A percentile compares a stretch with the other conserved stretches of the same genome.
These are phyloP conservation scores for Piliocolobus tephrosceles DNA, from an alignment of 2,113 vertebrate genomes.

Conservation along the genomic window DNA sequence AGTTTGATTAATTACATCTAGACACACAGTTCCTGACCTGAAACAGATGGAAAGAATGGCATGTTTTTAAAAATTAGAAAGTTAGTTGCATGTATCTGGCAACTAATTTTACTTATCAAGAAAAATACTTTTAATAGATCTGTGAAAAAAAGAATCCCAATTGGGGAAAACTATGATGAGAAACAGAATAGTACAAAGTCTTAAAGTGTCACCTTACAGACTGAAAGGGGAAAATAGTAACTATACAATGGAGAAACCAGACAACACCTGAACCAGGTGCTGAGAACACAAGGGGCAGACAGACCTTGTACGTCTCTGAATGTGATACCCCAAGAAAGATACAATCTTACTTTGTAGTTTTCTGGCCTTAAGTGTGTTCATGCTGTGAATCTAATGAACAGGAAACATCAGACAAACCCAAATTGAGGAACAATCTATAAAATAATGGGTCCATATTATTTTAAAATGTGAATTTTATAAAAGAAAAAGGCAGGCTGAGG, in stretches of 20 bases:
- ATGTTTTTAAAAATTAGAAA: conserved; percentile 65
- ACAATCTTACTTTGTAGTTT: neutral
- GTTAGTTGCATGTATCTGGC: conserved; percentile 51
- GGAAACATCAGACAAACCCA: neutral
- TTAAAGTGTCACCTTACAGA: neutral
- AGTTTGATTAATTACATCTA: conserved; percentile 99
- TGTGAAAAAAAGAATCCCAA: neutral
- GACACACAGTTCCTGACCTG: conserved; percentile 99
- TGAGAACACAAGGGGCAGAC: neutral
- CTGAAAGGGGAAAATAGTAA: neutral
- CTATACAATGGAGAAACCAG: neutral
- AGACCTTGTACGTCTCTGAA: neutral
- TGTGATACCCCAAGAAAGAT: neutral
- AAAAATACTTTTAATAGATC: conserved; percentile 24
- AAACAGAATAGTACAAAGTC: neutral
- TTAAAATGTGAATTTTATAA: conserved; percentile 19
- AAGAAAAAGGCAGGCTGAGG: neutral
- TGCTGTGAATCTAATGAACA: neutral
- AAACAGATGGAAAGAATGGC: conserved; percentile 75
- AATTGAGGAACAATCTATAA: neutral
- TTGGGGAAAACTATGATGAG: neutral
- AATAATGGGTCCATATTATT: conserved; percentile 1
- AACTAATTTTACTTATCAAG: conserved; percentile 66
- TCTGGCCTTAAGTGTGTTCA: neutral
- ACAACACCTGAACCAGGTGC: neutral